A percentile compares a stretch with the other conserved stretches of the same genome.
Conservation (phyloP, 2,797 vertebrate species). For the Yasuhikotakia modesta region DNA sequence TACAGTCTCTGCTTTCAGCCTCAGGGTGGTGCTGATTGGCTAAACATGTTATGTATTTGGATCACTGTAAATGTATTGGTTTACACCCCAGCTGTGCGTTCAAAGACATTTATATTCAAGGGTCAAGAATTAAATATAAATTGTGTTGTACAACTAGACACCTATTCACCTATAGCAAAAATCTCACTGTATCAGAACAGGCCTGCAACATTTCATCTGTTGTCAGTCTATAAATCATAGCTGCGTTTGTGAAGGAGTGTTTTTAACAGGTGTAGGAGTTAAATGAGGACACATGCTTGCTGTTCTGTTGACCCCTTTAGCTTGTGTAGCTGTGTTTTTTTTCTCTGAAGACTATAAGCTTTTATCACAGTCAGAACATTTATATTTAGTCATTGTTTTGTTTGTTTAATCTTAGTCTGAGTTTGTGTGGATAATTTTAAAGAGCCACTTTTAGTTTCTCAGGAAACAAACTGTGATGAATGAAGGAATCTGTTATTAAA, state of each 20-base stretch:
- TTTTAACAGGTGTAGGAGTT: conserved; percentile 50
- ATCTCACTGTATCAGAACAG: background rate
- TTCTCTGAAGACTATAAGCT: background rate
- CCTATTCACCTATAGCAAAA: background rate
- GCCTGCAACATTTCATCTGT: too few relatives aligned
- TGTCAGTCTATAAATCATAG: background rate
- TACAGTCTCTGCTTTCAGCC: conserved; percentile 9
- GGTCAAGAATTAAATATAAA: background rate
- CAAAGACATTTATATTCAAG: background rate
- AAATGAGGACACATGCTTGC: conserved; percentile 50
- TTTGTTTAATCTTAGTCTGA: background rate
- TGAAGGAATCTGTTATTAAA: background rate
- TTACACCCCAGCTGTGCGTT: background rate
- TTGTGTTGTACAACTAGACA: background rate
- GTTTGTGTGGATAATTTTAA: background rate
- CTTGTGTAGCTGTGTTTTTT: conserved; percentile 35
- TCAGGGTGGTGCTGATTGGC: conserved; percentile 15
- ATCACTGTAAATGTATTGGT: too few relatives aligned
- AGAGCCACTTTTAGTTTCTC: background rate
- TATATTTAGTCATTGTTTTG: background rate
- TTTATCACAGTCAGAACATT: background rate
- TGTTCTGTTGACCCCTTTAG: conserved; percentile 45
- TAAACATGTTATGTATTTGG: background rate
- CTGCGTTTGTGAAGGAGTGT: conserved; percentile 5
- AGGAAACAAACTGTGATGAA: background rate